Base-by-base conservation (phyloP, 2,888 invertebrate species). In the Drosophila formosana region DNA sequence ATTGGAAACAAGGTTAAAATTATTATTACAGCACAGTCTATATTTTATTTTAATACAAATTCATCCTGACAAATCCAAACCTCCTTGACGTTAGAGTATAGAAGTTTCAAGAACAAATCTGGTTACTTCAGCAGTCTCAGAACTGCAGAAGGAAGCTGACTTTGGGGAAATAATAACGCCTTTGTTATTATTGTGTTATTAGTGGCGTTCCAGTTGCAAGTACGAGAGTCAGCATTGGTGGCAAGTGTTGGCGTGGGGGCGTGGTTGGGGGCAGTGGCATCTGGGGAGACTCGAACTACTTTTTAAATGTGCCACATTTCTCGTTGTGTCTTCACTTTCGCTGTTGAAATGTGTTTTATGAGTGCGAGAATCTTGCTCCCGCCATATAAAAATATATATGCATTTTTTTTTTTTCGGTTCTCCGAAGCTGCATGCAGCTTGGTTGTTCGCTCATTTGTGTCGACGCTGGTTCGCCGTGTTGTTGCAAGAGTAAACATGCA, bases 401-500 rank as follows among this genome's bases (percentile, higher is more conserved):
- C 7, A 30, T 34, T n/a, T 37, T 60, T 68, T 77, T 52, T 56
- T 37, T 4, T 25, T 34, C 4, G 30, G 1, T 28, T 8, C 46
- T 37, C 4, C 37, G 37, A n/a, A n/a, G 39, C 7, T 13, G 39
- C 39, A 18, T 18, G 39, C 39, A 41, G 6, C 39, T 41, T 13
- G 39, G 49, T 70, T 75, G 55, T 75, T 66, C 56, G 58, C 61
- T 82, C 80, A 76, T 80, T 78, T 82, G 76, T 67, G 64, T 60
- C 47, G 61, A 78, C 56, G 46, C n/a, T 64, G 34, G 23, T n/a
- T 39, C 37, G n/a, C n/a, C 26, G 39, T 70, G 66, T 46, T 66
- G 53, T 58, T 66, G 49, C 68, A 41, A 66, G 72, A 63, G 86
- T 70, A 82, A 86, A 82, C 82, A 86, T 79, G 86, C 74, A 82